Evolutionary conservation across 2,797 vertebrate species (phyloP).

Genomic region (Anas bernieri): DNA sequence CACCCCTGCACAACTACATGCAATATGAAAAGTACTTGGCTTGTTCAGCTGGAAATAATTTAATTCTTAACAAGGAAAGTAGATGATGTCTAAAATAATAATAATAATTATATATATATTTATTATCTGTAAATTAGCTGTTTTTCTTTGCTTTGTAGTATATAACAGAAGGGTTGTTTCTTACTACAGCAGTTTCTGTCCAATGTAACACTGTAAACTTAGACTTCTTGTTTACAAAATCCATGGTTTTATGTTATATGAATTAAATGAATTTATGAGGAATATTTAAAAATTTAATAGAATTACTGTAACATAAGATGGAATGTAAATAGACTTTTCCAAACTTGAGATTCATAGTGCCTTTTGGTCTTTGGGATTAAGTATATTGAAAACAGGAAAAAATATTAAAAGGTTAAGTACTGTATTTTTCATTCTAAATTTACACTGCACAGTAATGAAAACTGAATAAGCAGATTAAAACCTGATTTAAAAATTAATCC

Average conservation of each 20-base stretch:
- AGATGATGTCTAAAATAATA: not conserved
- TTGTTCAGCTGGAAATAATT: not conserved
- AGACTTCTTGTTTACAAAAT: not conserved
- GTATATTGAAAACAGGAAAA: constrained; percentile 70
- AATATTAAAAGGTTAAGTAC: constrained; percentile 81
- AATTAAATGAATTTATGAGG: not conserved
- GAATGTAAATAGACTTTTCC: not conserved
- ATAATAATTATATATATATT: not conserved
- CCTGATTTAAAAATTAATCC: constrained; percentile 91
- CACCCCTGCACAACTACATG: not conserved
- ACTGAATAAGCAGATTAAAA: constrained; percentile 89
- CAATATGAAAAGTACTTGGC: not conserved
- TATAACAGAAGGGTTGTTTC: not conserved
- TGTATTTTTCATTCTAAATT: constrained; percentile 84
- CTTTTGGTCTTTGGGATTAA: constrained; percentile 57
- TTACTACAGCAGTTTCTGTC: not conserved
- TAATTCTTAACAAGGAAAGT: not conserved
- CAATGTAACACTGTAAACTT: not conserved
- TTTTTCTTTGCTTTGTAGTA: not conserved
- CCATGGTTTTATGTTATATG: not conserved
- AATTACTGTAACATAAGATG: not conserved
- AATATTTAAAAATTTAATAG: not conserved
- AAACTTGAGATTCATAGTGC: not conserved
- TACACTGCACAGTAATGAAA: constrained; percentile 78
- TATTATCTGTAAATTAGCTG: not conserved